Percentiles rank a stretch among this genome's conserved stretches.
These are phyloP conservation scores for Cathartes aura DNA, from an alignment of 2,113 vertebrate genomes.

Conservation along the genomic window DNA sequence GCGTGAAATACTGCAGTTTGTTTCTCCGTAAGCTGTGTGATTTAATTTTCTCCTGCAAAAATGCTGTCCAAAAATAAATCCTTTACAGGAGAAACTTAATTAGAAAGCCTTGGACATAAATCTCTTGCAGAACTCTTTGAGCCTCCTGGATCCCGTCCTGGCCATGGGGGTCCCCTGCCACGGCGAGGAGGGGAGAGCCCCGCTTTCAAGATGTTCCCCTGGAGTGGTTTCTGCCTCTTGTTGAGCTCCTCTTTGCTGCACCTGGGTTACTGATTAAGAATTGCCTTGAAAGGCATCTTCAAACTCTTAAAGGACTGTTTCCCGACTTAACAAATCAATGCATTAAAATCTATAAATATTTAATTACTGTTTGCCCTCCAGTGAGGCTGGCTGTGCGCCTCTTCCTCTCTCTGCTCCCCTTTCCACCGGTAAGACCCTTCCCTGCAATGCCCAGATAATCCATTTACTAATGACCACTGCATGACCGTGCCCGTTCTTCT, in stretches of 20 bases:
- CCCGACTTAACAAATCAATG: constrained; percentile 64
- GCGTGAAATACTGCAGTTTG: not conserved
- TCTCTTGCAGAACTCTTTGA: not conserved
- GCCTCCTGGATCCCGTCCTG: accelerated
- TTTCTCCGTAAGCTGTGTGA: not conserved
- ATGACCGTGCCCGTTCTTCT: constrained; percentile 6
- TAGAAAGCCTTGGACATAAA: not conserved
- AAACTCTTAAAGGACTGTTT: constrained; percentile 48
- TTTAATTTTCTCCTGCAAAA: not conserved
- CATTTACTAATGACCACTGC: constrained; percentile 49
- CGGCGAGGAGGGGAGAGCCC: not conserved
- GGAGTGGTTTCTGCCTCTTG: not conserved
- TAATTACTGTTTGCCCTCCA: constrained; percentile 57
- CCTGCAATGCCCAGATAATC: constrained; percentile 45
- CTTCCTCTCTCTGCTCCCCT: not conserved
- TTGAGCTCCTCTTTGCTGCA: constrained; percentile 23
- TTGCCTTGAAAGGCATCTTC: constrained; percentile 30
- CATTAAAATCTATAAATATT: constrained; percentile 79
- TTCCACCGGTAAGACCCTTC: not conserved
- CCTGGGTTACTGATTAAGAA: constrained; percentile 46
- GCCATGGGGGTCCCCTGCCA: accelerated
- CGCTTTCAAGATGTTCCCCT: not conserved
- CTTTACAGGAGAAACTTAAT: not conserved
- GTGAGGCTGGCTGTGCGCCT: not conserved
- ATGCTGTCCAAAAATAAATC: not conserved